phyloP scores from a whole-genome alignment of 2,888 invertebrate species.

The Metopia argyrocephala region DNA sequence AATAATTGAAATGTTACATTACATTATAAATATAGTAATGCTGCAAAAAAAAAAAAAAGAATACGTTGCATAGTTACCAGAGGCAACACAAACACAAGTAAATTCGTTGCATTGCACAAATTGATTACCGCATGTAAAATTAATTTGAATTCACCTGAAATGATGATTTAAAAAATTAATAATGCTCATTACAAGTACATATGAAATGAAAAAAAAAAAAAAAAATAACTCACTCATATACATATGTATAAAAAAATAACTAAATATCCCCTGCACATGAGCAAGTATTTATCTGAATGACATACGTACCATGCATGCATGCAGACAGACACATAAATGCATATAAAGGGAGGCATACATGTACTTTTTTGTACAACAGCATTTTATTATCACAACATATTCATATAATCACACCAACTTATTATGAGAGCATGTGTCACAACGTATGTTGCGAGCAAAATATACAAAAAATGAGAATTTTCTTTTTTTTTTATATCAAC shows the following conservation, averaged over 20 bases:
- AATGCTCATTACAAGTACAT: slow-evolving; percentile 57
- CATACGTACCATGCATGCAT: slow-evolving; percentile 6
- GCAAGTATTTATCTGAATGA: slow-evolving; percentile 35
- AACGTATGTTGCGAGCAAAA: not conserved
- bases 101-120: slow-evolving; percentile 41
- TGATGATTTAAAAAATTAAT: slow-evolving; percentile 66
- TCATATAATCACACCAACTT: not conserved
- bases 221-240: not conserved
- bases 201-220: not conserved
- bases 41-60: not conserved
- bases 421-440: not conserved
- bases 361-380: not conserved
- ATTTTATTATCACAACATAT: not conserved
- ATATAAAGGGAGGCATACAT: not conserved
- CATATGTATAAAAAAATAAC: not conserved
- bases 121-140: slow-evolving; percentile 66
- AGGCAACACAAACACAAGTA: too few species aligned
- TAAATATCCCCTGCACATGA: slow-evolving; percentile 1
- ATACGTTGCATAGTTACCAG: slow-evolving; percentile 4
- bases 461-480: not conserved
- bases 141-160: slow-evolving; percentile 66
- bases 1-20: too few species aligned
- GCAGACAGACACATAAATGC: not conserved
- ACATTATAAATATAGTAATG: not conserved
- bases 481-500: not conserved